These are phyloP conservation scores for Leptopilina clavipes DNA, from an alignment of 1,140 invertebrate genomes.

Conservation along the genomic window DNA sequence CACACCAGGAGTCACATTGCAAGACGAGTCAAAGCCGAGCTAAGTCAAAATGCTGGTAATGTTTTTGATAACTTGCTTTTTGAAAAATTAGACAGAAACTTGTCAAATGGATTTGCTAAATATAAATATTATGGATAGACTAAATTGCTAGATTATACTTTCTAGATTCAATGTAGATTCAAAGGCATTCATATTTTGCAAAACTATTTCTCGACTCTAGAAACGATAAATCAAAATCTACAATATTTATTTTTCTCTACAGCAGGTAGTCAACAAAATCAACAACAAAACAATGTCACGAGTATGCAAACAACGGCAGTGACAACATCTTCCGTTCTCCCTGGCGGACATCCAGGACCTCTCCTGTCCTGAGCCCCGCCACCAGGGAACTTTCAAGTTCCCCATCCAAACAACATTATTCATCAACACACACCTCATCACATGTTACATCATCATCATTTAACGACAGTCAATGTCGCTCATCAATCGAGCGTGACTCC, in stretches of 20 bases:
- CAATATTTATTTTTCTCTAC: slow-evolving; percentile 11
- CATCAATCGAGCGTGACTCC: slow-evolving; percentile 68
- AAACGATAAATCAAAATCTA: too few species aligned
- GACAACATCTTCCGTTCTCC: slow-evolving; percentile 69
- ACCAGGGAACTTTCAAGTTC: slow-evolving; percentile 75
- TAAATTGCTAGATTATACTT: too few species aligned
- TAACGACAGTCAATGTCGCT: slow-evolving; percentile 66
- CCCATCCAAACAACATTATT: slow-evolving; percentile 71
- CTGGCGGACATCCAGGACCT: slow-evolving; percentile 70
- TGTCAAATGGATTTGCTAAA: too few species aligned
- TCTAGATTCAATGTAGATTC: too few species aligned
- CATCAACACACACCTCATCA: slow-evolving; percentile 69
- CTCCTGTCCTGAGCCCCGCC: slow-evolving; percentile 75
- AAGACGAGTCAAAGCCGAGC: slow-evolving; percentile 86
- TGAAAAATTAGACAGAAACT: not conserved
- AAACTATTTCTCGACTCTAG: too few species aligned
- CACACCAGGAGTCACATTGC: slow-evolving; percentile 89
- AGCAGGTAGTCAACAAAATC: slow-evolving; percentile 68
- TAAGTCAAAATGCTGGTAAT: slow-evolving; percentile 79
- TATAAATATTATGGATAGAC: too few species aligned
- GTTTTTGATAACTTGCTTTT: not conserved
- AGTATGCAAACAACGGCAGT: slow-evolving; percentile 70
- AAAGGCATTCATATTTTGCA: too few species aligned
- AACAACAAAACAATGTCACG: slow-evolving; percentile 70
- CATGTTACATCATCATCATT: slow-evolving; percentile 63